Base-by-base conservation (phyloP, 2,888 invertebrate species). In the Drosophila kuntzei region DNA sequence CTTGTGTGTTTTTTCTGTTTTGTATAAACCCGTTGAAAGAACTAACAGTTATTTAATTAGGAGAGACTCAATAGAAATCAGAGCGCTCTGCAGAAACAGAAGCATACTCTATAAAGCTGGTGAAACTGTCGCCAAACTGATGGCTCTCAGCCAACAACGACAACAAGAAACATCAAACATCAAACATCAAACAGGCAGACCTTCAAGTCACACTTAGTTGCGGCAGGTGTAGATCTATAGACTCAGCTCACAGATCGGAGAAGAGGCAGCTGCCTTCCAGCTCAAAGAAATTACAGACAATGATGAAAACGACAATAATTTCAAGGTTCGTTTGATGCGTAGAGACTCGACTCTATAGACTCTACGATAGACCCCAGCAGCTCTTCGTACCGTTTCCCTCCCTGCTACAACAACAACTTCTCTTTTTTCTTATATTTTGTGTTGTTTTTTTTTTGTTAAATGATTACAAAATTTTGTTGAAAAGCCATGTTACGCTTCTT, bases 261-360 rank as follows among this genome's bases (percentile, higher is more conserved):
- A n/a, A 20, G 55, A 53, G 18, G 20, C 76, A 79, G 77, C 76
- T 76, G 79, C 54, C 60, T 44, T 22, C 32, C 43, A 78, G 65
- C 57, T 50, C 20, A 64, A 76, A 71, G 69, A 82, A 76, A 80
- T 69, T 82, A 74, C 69, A 63, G 62, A 76, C 80, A 76, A 87
- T 89, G 87, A 91, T 89, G 90, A 91, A 91, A 91, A 88, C 89
- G 91, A 91, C 91, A 91, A 88, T 91, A 79, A 90, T 90, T 90
- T 91, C 90, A 90, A 90, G 90, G 90, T 90, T 90, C 90, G 90
- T 91, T 91, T 88, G 82, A 90, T 90, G 86, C 88, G 86, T 83
- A 71, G 49, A 67, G 73, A 53, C 59, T 49, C 37, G 22, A 20
- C 34, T 53, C 34, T 37, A 8, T n/a, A 37, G 27, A 39, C 57